Base-by-base conservation (phyloP, 2,888 invertebrate genomes). In the Erebia aethiops region DNA sequence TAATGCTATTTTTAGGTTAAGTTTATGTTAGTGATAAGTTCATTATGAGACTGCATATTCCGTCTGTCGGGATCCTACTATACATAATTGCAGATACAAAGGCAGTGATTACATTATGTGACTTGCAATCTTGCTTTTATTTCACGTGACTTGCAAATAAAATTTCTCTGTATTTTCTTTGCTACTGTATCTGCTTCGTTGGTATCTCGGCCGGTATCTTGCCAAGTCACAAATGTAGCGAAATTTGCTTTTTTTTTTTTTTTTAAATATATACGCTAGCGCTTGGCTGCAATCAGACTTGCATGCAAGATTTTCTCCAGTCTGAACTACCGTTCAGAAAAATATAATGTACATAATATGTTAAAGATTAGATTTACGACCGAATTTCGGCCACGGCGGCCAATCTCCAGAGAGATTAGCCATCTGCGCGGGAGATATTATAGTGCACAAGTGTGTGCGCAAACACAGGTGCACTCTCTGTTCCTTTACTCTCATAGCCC, bases 111-210 rank as follows among this genome's bases (percentile, higher is more conserved):
- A 26, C 21, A 57, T 52, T 26, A 57, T 57, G 26, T 57, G 56
- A 57, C 56, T 57, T 57, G 56, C 26, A 57, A 14, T 57, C 14
- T 8, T 14, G 26, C 54, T 21, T 57, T 57, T 57, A 57, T 57
- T 57, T 26, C 11, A 57, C 9, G 56, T 26, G 56, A 57, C 56
- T 26, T 56, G 56, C 56, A 21, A 56, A 56, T 56, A 56, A 56
- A 21, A 56, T 21, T 56, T 56, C 52, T 52, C 1, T 16, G 9
- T 52, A 16, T 52, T 16, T 52, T 52, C 16, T 16, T 52, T 16
- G 13, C 9, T 52, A 46, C 11, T 46, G 46, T 51, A n/a, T 51
- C 51, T 51, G 51, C 8, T 54, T 18, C 54, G 16, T 16, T 7
- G 21, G 56, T 13, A 16, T 13, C 7, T 57, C 7, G 26, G 13